Evolutionary conservation across 2,888 invertebrate species (phyloP).

Genomic region (Trichogramma dendrolimi): DNA sequence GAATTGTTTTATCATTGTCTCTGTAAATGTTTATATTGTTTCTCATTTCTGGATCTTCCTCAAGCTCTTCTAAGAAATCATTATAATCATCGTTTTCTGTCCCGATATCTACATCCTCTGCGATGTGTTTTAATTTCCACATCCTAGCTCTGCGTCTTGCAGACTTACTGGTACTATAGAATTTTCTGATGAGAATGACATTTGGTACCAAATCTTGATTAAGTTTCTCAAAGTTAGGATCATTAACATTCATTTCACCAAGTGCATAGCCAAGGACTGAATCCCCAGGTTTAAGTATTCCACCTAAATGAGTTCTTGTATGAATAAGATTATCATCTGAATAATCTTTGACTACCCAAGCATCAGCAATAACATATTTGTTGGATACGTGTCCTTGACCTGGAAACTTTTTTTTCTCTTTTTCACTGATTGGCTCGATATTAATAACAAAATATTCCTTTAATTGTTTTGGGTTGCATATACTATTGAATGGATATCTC

Average conservation of each 20-base stretch:
- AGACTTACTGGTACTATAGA: slow-evolving; percentile 67
- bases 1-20: slow-evolving; percentile 56
- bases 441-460: slow-evolving; percentile 94
- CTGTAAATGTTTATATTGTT: slow-evolving; percentile 92
- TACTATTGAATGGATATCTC: slow-evolving; percentile 78
- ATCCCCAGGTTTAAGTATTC: slow-evolving; percentile 88
- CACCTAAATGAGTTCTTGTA: slow-evolving; percentile 89
- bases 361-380: slow-evolving; percentile 86
- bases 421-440: slow-evolving; percentile 72
- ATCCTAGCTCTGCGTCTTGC: slow-evolving; percentile 69
- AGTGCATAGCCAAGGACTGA: slow-evolving; percentile 89
- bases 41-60: slow-evolving; percentile 86
- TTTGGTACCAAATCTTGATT: slow-evolving; percentile 71
- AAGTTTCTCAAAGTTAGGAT: slow-evolving; percentile 81
- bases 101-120: slow-evolving; percentile 61
- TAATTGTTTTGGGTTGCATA: slow-evolving; percentile 87
- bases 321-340: slow-evolving; percentile 81
- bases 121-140: slow-evolving; percentile 91
- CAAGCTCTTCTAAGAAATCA: slow-evolving; percentile 94
- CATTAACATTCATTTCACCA: slow-evolving; percentile 86
- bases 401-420: slow-evolving; percentile 74
- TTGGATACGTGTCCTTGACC: slow-evolving; percentile 84
- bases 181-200: slow-evolving; percentile 91
- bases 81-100: slow-evolving; percentile 76
- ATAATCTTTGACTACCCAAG: slow-evolving; percentile 86